Evolutionary conservation across 2,113 vertebrate genomes (phyloP).

Genomic region (Sylvia atricapilla): DNA sequence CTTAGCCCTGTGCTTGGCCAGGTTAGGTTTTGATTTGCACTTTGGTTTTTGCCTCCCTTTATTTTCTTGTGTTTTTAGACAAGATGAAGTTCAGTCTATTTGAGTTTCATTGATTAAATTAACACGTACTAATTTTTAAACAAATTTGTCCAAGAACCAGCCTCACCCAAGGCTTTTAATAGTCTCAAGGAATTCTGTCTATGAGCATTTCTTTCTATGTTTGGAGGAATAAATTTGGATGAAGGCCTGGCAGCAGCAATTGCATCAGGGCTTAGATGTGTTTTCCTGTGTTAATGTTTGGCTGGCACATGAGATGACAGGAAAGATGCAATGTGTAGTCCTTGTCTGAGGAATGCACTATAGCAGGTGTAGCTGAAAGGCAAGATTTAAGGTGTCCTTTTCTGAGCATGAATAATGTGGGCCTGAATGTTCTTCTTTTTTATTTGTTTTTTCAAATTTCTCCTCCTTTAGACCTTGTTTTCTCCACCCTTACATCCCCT

Average conservation of each 20-base stretch:
- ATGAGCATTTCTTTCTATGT: background rate
- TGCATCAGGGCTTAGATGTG: background rate
- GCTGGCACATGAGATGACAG: background rate
- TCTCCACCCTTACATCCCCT: fast-evolving
- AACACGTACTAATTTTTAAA: background rate
- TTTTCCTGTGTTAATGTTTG: background rate
- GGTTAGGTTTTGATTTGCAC: background rate
- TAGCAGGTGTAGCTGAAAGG: background rate
- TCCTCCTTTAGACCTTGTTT: background rate
- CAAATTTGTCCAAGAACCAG: background rate
- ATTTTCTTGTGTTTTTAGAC: background rate
- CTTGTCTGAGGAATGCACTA: background rate
- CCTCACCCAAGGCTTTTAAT: background rate
- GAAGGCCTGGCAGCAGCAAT: background rate
- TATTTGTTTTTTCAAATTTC: background rate
- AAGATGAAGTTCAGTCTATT: background rate
- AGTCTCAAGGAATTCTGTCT: background rate
- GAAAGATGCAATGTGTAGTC: background rate
- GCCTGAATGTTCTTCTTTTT: background rate
- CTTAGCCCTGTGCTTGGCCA: background rate
- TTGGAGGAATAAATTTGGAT: background rate
- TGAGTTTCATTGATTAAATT: background rate
- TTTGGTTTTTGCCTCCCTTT: background rate
- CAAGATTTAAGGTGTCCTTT: background rate
- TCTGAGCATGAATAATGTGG: background rate